A percentile compares a stretch with the other conserved stretches of the same genome.
Conservation (phyloP, 2,113 vertebrate genomes). For the Connochaetes taurinus region DNA sequence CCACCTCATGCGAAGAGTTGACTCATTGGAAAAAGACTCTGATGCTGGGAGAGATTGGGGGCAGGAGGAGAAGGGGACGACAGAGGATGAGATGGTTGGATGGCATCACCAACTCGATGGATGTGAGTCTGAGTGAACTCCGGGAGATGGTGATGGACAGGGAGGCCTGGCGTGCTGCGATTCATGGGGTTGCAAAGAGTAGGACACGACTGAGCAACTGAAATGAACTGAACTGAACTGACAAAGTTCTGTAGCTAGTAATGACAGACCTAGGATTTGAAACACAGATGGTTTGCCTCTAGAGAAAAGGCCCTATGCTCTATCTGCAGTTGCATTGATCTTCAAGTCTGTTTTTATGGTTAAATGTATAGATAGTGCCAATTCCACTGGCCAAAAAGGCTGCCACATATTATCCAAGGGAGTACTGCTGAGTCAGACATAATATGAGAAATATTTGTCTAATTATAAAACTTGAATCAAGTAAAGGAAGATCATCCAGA, state of each 20-base stretch:
- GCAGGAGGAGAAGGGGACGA: too few relatives aligned
- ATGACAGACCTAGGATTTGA: neutral
- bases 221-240: too few relatives aligned
- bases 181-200: too few relatives aligned
- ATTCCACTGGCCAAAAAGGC: neutral
- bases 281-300: neutral
- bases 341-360: neutral
- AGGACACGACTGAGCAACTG: too few relatives aligned
- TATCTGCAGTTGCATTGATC: neutral
- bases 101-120: too few relatives aligned
- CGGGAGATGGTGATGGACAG: too few relatives aligned
- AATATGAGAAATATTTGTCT: neutral
- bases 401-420: neutral
- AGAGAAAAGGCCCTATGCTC: neutral
- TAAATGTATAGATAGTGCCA: neutral
- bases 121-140: too few relatives aligned
- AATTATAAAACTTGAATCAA: neutral
- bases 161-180: too few relatives aligned
- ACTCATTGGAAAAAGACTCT: too few relatives aligned
- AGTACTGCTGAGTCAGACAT: neutral
- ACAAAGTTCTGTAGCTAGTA: neutral
- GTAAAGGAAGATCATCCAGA: neutral
- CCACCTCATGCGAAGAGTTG: too few relatives aligned
- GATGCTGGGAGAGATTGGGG: too few relatives aligned
- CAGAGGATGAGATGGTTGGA: too few relatives aligned